Percentiles rank a stretch among this genome's conserved stretches.
These are phyloP conservation scores for Pseudolaguvia tuberculata DNA, from an alignment of 2,113 vertebrate genomes.

Conservation along the genomic window DNA sequence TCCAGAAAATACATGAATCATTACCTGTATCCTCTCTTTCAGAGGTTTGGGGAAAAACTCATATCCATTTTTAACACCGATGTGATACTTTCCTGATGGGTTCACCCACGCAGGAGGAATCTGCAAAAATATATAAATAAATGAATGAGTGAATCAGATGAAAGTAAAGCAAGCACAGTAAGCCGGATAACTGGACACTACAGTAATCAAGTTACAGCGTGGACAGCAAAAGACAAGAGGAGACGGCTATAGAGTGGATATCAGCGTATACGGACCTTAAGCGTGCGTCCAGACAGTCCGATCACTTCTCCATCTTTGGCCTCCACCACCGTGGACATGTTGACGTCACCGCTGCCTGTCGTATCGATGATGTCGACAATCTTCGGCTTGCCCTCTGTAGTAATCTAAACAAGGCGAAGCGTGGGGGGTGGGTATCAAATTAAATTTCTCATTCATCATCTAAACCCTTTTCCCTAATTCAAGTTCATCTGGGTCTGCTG, in stretches of 20 bases:
- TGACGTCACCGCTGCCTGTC: conserved; percentile 95
- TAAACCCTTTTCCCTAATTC: no score
- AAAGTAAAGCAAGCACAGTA: conserved; percentile 7
- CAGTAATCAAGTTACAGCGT: conserved; percentile 11
- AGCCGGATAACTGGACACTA: background rate
- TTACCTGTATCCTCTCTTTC: conserved; percentile 95
- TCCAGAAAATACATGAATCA: no score
- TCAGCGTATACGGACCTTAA: conserved; percentile 71
- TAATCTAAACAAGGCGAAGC: conserved; percentile 70
- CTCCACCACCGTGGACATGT: conserved; percentile 79
- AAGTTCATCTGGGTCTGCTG: no score
- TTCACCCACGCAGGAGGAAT: conserved; percentile 86
- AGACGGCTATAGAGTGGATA: no score
- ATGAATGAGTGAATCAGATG: background rate
- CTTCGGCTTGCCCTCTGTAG: conserved; percentile 93
- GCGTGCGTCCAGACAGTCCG: conserved; percentile 84
- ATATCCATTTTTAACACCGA: conserved; percentile 96
- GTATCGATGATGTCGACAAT: conserved; percentile 97
- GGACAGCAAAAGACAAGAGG: background rate
- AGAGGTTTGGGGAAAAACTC: conserved; percentile 97
- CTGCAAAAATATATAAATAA: conserved; percentile 57
- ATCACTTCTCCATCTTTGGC: conserved; percentile 81
- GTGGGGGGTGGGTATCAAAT: no score
- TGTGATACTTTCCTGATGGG: conserved; percentile 88
- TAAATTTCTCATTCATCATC: no score